A percentile compares a stretch with the other conserved stretches of the same genome.
Evolutionary conservation across 2,797 vertebrate genomes (phyloP).

Genomic region (Furcifer pardalis): DNA sequence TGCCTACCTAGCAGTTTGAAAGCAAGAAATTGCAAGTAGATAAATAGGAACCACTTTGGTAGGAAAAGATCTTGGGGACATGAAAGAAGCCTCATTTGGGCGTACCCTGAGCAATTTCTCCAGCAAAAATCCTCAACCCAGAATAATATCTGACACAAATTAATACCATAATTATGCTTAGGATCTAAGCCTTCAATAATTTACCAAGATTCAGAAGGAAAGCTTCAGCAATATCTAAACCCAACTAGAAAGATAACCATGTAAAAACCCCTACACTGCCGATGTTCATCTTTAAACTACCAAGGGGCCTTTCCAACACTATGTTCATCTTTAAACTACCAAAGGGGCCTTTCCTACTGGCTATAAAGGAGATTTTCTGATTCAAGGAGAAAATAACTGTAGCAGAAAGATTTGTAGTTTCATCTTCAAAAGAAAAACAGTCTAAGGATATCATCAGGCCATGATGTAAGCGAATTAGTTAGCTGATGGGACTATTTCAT

Average conservation of each 20-base stretch:
- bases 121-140: too few relatives aligned
- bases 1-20: too few relatives aligned
- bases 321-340: not conserved
- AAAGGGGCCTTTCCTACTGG: not conserved
- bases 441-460: not conserved
- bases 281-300: not conserved
- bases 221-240: not conserved
- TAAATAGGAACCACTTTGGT: too few relatives aligned
- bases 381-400: not conserved
- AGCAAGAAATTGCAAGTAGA: too few relatives aligned
- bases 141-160: too few relatives aligned
- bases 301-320: not conserved
- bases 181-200: not conserved
- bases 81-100: too few relatives aligned
- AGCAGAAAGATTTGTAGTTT: not conserved
- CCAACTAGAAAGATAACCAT: not conserved
- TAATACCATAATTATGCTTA: not conserved
- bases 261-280: not conserved
- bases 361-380: not conserved
- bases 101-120: too few relatives aligned
- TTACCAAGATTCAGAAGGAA: not conserved
- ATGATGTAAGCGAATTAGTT: not conserved
- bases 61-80: too few relatives aligned
- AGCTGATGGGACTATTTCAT: not conserved
- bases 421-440: not conserved